These are phyloP conservation scores for Desoria tigrina DNA, from an alignment of 2,888 invertebrate genomes.

Conservation along the genomic window DNA sequence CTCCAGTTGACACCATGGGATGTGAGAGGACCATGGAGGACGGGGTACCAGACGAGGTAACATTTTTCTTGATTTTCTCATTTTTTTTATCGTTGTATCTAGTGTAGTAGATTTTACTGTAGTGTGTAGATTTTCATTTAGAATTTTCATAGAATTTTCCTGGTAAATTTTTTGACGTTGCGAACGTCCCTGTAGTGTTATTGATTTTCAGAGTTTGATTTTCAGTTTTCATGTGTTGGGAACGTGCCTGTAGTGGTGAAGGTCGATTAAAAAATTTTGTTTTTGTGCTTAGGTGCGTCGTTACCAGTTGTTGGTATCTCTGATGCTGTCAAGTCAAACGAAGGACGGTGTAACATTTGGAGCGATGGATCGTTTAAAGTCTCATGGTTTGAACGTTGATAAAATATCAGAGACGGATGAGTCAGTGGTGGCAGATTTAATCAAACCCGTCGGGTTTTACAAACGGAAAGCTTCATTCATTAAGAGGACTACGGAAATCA, in stretches of 20 bases:
- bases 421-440: conserved; percentile 74
- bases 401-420: conserved; percentile 70
- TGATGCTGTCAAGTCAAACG: conserved; percentile 98
- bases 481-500: conserved; percentile 76
- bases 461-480: conserved; percentile 89
- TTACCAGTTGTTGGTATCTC: conserved; percentile 82
- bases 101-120: no score
- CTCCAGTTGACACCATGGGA: conserved; percentile 93
- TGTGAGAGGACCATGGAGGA: conserved; percentile 63
- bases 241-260: no score
- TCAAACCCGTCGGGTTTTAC: conserved; percentile 87
- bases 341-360: conserved; percentile 90
- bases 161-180: no score
- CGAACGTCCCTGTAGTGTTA: no score
- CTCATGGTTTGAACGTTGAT: conserved; percentile 66
- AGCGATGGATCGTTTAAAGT: conserved; percentile 78
- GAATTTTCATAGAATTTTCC: no score
- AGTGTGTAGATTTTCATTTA: no score
- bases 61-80: conserved; percentile 23
- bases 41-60: conserved; percentile 62
- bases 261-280: conserved; percentile 7
- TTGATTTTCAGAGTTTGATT: no score
- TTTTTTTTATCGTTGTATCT: neutral
- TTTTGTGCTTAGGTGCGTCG: conserved; percentile 67
- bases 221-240: no score